Evolutionary conservation across 1,140 invertebrate genomes (phyloP).

Genomic region (Calliopsis andreniformis): DNA sequence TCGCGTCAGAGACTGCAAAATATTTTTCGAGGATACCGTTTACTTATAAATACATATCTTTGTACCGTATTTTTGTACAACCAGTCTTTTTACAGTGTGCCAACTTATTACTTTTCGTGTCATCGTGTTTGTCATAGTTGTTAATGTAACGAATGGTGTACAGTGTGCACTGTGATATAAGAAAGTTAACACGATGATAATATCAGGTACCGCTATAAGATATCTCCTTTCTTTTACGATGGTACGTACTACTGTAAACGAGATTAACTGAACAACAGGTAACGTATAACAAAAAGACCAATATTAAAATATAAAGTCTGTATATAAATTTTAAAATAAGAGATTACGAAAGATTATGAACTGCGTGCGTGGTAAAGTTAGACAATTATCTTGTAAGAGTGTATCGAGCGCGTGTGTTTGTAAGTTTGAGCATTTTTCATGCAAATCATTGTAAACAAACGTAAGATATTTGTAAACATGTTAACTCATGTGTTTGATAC

Average conservation of each 20-base stretch:
- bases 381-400: constrained; percentile 7
- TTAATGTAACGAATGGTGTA: constrained; percentile 58
- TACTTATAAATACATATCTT: constrained; percentile 40
- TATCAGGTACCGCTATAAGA: background rate
- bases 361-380: constrained; percentile 22
- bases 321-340: constrained; percentile 66
- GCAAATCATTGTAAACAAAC: constrained; percentile 23
- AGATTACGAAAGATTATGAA: constrained; percentile 15
- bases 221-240: background rate
- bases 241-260: constrained; percentile 28
- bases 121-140: constrained; percentile 23
- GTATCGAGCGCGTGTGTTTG: background rate
- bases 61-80: constrained; percentile 52
- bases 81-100: constrained; percentile 53
- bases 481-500: background rate
- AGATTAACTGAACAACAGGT: constrained; percentile 45
- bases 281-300: constrained; percentile 59
- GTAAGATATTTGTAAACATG: constrained; percentile 18
- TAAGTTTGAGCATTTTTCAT: constrained; percentile 22
- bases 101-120: constrained; percentile 48
- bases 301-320: constrained; percentile 74
- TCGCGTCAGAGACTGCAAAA: background rate
- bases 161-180: constrained; percentile 76
- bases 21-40: constrained; percentile 33
- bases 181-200: background rate